Evolutionary conservation across 2,113 vertebrate species (phyloP).

Genomic region (Platichthys stellatus): DNA sequence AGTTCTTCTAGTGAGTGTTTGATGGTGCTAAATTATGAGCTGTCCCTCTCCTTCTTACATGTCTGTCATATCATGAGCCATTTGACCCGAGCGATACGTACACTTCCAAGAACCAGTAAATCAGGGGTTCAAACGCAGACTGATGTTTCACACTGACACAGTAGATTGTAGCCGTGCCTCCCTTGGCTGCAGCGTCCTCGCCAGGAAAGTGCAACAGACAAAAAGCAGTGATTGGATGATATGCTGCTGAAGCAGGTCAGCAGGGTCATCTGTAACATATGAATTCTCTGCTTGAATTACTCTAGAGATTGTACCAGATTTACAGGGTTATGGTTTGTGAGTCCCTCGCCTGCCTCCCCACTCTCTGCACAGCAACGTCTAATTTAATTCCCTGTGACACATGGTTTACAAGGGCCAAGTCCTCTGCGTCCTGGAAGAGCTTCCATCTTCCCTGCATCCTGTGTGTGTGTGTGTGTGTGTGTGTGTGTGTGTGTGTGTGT

Average conservation of each 20-base stretch:
- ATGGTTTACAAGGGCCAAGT: conserved; percentile 39
- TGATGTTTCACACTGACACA: conserved; percentile 39
- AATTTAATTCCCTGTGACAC: conserved; percentile 67
- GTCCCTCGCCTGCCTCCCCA: conserved; percentile 34
- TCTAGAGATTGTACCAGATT: conserved; percentile 16
- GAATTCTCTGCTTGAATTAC: conserved; percentile 30
- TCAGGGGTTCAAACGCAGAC: conserved; percentile 49
- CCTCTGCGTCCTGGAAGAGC: conserved; percentile 52
- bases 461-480: conserved; percentile 17
- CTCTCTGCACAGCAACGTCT: conserved; percentile 35
- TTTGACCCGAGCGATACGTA: conserved; percentile 27
- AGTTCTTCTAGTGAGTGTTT: not conserved
- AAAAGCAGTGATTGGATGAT: conserved; percentile 35
- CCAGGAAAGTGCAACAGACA: conserved; percentile 43
- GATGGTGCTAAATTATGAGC: conserved; percentile 4
- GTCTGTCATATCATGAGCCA: conserved; percentile 22
- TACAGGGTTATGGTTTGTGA: conserved; percentile 16
- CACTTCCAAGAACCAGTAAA: conserved; percentile 55
- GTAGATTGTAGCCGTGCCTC: not conserved
- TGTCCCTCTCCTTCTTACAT: conserved; percentile 8
- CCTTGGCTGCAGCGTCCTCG: not conserved
- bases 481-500: conserved; percentile 12
- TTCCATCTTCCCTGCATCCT: conserved; percentile 26
- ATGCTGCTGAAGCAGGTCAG: not conserved
- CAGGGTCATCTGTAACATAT: conserved; percentile 4